A percentile compares a stretch with the other conserved stretches of the same genome.
Evolutionary conservation across 1,140 invertebrate species (phyloP).

Genomic region (Riptortus pedestris): DNA sequence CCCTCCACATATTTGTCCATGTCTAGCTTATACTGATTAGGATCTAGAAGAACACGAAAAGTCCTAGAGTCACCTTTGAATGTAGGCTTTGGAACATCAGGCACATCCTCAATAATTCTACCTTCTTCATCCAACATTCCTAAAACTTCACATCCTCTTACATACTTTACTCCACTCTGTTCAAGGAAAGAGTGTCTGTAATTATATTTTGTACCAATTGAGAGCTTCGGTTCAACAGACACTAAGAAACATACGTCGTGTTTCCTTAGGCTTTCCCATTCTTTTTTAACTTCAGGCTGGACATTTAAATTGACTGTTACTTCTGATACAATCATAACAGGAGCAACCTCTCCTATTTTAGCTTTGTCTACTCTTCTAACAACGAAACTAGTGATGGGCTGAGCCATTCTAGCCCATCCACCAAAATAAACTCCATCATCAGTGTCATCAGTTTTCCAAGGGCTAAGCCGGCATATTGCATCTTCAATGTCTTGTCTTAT

Average conservation of each 20-base stretch:
- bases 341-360: slow-evolving; percentile 84
- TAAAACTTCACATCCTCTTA: slow-evolving; percentile 96
- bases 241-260: slow-evolving; percentile 97
- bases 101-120: slow-evolving; percentile 92
- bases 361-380: slow-evolving; percentile 90
- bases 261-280: slow-evolving; percentile 94
- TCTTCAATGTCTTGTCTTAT: slow-evolving; percentile 98
- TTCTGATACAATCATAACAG: slow-evolving; percentile 87
- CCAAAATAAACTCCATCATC: slow-evolving; percentile 78
- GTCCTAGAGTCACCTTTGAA: slow-evolving; percentile 82
- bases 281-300: slow-evolving; percentile 78
- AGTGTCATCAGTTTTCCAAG: slow-evolving; percentile 23
- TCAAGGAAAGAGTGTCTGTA: slow-evolving; percentile 72
- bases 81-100: slow-evolving; percentile 68
- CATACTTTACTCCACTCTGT: slow-evolving; percentile 81
- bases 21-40: slow-evolving; percentile 91
- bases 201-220: slow-evolving; percentile 77
- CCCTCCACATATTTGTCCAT: slow-evolving; percentile 72
- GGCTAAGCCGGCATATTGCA: slow-evolving; percentile 59
- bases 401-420: slow-evolving; percentile 97
- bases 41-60: slow-evolving; percentile 87
- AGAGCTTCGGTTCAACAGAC: slow-evolving; percentile 71
- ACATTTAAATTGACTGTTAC: slow-evolving; percentile 86
- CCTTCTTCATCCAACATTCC: slow-evolving; percentile 96
- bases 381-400: slow-evolving; percentile 83